These are phyloP conservation scores for Apeira syringaria DNA, from an alignment of 2,888 invertebrate species.

Conservation along the genomic window DNA sequence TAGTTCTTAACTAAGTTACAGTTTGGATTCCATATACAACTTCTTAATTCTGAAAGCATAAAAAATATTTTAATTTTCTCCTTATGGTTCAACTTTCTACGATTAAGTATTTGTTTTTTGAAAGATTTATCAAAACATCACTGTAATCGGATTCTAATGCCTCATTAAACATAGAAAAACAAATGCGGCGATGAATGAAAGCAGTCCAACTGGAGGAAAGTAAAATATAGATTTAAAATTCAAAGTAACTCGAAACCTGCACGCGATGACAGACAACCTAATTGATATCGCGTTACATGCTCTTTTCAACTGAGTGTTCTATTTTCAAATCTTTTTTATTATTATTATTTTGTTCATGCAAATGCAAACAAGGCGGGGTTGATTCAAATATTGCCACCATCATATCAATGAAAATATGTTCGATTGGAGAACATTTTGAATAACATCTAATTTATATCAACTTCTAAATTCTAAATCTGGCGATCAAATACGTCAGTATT, in stretches of 20 bases:
- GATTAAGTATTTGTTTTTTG: constrained; percentile 1
- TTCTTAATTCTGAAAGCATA: too few species aligned
- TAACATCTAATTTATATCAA: constrained; percentile 9
- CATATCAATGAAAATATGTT: too few species aligned
- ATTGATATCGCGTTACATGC: constrained; percentile 72
- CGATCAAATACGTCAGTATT: constrained; percentile 21
- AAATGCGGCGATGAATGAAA: constrained; percentile 47
- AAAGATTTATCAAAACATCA: constrained; percentile 23
- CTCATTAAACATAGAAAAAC: constrained; percentile 32
- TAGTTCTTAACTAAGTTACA: too few species aligned
- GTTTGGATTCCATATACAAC: too few species aligned
- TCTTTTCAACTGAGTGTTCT: constrained; percentile 58
- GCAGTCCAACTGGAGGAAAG: constrained; percentile 42
- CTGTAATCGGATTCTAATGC: constrained; percentile 23
- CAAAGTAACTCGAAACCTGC: constrained; percentile 53
- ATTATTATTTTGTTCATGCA: neutral
- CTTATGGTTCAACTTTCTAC: too few species aligned
- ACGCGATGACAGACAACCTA: constrained; percentile 64
- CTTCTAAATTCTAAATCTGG: constrained; percentile 10
- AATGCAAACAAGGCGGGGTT: neutral
- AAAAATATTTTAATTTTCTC: too few species aligned
- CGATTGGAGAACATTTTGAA: neutral
- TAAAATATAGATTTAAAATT: constrained; percentile 47
- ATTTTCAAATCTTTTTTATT: constrained; percentile 43
- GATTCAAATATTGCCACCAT: neutral